phyloP scores from a whole-genome alignment of 2,113 vertebrate species.

The Psittacus erithacus region DNA sequence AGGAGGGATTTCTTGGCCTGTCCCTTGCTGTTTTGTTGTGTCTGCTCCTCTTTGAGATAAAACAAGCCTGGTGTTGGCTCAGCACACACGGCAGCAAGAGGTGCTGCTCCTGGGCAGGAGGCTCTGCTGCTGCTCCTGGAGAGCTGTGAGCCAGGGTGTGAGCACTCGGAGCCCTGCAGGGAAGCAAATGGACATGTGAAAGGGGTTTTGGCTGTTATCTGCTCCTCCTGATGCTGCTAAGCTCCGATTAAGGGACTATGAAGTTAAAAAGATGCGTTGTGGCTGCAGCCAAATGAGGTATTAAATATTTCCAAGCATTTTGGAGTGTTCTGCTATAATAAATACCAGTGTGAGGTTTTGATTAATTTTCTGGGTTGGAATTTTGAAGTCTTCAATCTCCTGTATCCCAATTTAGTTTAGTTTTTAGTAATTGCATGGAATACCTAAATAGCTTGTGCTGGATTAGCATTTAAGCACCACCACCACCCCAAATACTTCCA shows the following conservation, averaged over 20 bases:
- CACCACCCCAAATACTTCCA: background rate
- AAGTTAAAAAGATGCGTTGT: slow-evolving; percentile 35
- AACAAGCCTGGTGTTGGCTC: background rate
- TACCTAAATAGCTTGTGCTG: background rate
- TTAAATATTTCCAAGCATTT: slow-evolving; percentile 57
- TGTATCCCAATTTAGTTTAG: background rate
- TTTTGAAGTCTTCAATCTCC: slow-evolving; percentile 48
- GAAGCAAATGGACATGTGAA: background rate
- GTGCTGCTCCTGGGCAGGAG: background rate
- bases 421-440: slow-evolving; percentile 55
- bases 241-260: slow-evolving; percentile 46
- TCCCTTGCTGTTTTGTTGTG: background rate
- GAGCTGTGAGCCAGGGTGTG: background rate
- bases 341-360: slow-evolving; percentile 12
- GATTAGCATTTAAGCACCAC: slow-evolving; percentile 28
- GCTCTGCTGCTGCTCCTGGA: background rate
- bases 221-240: slow-evolving; percentile 42
- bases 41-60: background rate
- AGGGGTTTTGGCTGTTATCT: slow-evolving; percentile 49
- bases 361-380: slow-evolving; percentile 57
- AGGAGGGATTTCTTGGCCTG: background rate
- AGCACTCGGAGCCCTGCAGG: background rate
- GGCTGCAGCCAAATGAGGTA: slow-evolving; percentile 64
- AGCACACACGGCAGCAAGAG: background rate
- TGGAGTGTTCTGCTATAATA: slow-evolving; percentile 35